These are phyloP conservation scores for Catamblyrhynchus diadema DNA, from an alignment of 2,797 vertebrate genomes.

Conservation along the genomic window DNA sequence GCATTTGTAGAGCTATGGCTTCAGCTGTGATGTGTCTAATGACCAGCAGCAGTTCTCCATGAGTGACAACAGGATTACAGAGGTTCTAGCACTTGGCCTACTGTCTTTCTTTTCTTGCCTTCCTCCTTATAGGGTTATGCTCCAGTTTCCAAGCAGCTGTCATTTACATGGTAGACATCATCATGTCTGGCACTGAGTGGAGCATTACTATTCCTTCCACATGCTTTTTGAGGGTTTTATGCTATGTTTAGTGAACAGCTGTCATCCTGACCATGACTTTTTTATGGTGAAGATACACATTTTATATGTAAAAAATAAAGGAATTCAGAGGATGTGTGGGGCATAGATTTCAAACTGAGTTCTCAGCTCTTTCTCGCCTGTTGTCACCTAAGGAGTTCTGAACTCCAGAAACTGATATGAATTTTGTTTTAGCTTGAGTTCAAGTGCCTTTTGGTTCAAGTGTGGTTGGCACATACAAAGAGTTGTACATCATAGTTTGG, in stretches of 20 bases:
- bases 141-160: not conserved
- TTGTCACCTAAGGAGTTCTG: not conserved
- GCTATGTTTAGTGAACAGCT: not conserved
- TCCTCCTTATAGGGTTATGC: not conserved
- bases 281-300: not conserved
- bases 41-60: not conserved
- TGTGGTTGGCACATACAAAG: not conserved
- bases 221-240: not conserved
- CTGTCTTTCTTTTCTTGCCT: not conserved
- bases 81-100: not conserved
- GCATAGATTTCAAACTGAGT: not conserved
- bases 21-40: not conserved
- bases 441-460: not conserved
- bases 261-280: not conserved
- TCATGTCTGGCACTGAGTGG: accelerated
- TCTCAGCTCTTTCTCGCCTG: not conserved
- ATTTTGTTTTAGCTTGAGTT: not conserved
- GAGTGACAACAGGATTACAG: not conserved
- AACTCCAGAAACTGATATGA: not conserved
- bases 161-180: not conserved
- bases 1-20: not conserved
- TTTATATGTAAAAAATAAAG: not conserved
- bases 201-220: not conserved
- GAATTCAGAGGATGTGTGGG: not conserved
- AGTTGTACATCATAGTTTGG: not conserved